Base-by-base conservation (phyloP, 2,797 vertebrate genomes). In the Anguilla pacifica region DNA sequence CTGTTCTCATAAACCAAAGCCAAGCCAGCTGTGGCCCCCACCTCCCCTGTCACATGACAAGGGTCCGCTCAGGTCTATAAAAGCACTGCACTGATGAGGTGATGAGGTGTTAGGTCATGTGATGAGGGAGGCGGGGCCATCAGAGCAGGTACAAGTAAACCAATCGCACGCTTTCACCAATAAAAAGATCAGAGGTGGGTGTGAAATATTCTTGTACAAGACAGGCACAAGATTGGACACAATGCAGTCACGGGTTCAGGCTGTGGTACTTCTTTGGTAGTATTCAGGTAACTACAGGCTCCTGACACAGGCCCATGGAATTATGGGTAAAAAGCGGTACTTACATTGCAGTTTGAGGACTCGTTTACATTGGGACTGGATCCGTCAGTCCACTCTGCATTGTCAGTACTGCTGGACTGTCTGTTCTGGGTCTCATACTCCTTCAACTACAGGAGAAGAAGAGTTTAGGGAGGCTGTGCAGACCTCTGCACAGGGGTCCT, bases 311-410 rank as follows among this genome's bases (percentile, higher is more conserved):
- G 53, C 51, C 77, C 85, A 53, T 86, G 64, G 85, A 89, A 85
- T 74, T 57, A 85, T 83, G 79, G 86, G 87, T 83, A 57, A 57
- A 87, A 87, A 86, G n/a, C 19, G 57, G 87, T 95, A 98, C 98
- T 99, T 97, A 99, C 98, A 88, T 98, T 97, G 96, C 97, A 99
- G 93, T 97, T 97, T 86, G 98, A 98, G 89, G 98, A 98, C 90
- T 97, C 97, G 91, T 98, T 98, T 93, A 97, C 96, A 84, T 95
- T 92, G 67, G 97, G 94, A 90, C 96, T 97, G 92, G 97, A 96
- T 92, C 97, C 96, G 0, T 99, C 98, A 91, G 97, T 96, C 97
- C 98, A 98, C 93, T 99, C 98, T n/a, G 95, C 72, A 85, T 94
- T 91, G 85, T 97, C 96, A 90, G 91, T 88, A 89, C 91, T 90